phyloP scores from a whole-genome alignment of 2,113 vertebrate genomes.

The Bufo gargarizans region DNA sequence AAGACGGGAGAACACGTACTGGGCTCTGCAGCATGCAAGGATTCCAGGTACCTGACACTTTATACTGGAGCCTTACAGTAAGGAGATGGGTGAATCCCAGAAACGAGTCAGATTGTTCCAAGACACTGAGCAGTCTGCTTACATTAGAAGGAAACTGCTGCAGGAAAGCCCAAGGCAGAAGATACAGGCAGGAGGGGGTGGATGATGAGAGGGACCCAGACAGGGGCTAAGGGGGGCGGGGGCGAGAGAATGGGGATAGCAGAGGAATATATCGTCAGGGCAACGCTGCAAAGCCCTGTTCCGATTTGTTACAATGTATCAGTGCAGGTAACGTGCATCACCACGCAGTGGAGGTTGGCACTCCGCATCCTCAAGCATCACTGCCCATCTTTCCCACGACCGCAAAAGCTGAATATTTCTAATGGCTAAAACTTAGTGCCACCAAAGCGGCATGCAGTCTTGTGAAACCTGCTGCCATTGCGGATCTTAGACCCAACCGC shows the following conservation, averaged over 20 bases:
- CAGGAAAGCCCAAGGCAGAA: conserved; percentile 44
- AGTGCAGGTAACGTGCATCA: too few relatives aligned
- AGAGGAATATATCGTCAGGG: not conserved
- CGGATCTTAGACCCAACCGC: too few relatives aligned
- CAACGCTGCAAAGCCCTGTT: too few relatives aligned
- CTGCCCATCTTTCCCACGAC: too few relatives aligned
- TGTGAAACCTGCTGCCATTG: too few relatives aligned
- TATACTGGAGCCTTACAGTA: not conserved
- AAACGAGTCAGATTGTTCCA: conserved; percentile 32
- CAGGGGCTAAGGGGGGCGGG: not conserved
- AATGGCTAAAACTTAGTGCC: too few relatives aligned
- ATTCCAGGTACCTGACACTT: conserved; percentile 20
- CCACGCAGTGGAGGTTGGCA: too few relatives aligned
- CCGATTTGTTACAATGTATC: too few relatives aligned
- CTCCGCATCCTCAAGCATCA: too few relatives aligned
- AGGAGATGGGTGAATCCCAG: conserved; percentile 34
- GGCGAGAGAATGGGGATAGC: not conserved
- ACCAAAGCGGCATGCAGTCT: too few relatives aligned
- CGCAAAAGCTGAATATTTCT: too few relatives aligned
- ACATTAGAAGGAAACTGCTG: conserved; percentile 53
- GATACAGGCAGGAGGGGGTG: conserved; percentile 4
- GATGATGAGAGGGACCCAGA: not conserved
- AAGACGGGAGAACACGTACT: not conserved
- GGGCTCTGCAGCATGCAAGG: not conserved
- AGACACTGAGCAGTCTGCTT: conserved; percentile 32